phyloP scores from a whole-genome alignment of 2,797 vertebrate species.

The Catostomus latipinnis region DNA sequence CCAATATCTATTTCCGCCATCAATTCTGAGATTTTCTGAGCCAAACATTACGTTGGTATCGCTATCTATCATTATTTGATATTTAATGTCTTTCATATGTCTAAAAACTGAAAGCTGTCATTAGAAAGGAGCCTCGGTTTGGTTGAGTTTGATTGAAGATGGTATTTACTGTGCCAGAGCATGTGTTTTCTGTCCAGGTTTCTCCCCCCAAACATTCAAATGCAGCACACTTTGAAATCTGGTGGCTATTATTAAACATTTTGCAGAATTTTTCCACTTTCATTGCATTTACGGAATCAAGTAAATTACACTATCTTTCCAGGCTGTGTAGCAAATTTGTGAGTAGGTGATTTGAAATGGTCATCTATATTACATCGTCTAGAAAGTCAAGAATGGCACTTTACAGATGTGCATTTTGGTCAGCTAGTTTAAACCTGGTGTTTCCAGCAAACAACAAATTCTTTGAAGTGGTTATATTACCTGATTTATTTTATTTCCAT shows the following conservation, averaged over 20 bases:
- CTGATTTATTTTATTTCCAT: too few relatives aligned
- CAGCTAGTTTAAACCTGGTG: too few relatives aligned
- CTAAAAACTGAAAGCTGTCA: slow-evolving; percentile 38
- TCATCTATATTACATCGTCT: too few relatives aligned
- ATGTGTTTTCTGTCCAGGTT: slow-evolving; percentile 2
- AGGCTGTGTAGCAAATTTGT: not conserved
- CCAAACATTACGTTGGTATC: slow-evolving; percentile 5
- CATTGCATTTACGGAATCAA: not conserved
- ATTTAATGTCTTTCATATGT: slow-evolving; percentile 44
- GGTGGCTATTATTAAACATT: slow-evolving; percentile 32
- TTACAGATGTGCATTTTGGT: too few relatives aligned
- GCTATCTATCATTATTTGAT: slow-evolving; percentile 18
- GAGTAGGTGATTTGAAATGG: too few relatives aligned
- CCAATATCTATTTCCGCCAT: not conserved
- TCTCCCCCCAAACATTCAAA: slow-evolving; percentile 17
- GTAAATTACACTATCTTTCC: not conserved
- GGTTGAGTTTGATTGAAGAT: slow-evolving; percentile 34
- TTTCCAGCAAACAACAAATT: too few relatives aligned
- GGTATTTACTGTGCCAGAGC: slow-evolving; percentile 19
- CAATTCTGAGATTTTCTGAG: not conserved
- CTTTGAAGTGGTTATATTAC: too few relatives aligned
- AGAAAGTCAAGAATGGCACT: too few relatives aligned
- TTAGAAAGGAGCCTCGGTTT: slow-evolving; percentile 41
- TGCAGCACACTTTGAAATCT: slow-evolving; percentile 33
- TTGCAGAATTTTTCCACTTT: slow-evolving; percentile 4